Evolutionary conservation across 2,113 vertebrate genomes (phyloP).

Genomic region (Xiphophorus hellerii): DNA sequence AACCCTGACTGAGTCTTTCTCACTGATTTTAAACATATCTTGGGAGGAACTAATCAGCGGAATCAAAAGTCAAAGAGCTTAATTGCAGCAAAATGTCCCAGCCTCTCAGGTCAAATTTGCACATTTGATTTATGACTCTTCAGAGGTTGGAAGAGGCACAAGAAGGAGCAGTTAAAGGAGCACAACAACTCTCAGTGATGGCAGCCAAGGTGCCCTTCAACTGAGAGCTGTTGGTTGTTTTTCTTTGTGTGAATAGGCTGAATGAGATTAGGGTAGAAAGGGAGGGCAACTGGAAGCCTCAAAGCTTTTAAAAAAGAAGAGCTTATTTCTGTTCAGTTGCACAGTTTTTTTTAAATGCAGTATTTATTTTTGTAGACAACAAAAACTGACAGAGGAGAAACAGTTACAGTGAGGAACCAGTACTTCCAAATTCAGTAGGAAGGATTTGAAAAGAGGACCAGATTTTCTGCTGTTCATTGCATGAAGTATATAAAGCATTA

Average conservation of each 20-base stretch:
- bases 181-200: neutral
- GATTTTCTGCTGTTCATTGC: neutral
- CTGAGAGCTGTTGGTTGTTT: neutral
- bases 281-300: too few relatives aligned
- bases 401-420: neutral
- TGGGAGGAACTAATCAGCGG: slow-evolving; percentile 42
- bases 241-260: too few relatives aligned
- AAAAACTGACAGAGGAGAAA: neutral
- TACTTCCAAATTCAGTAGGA: neutral
- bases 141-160: slow-evolving; percentile 32
- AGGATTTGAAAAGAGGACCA: neutral
- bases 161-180: slow-evolving; percentile 4
- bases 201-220: slow-evolving; percentile 22
- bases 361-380: slow-evolving; percentile 1
- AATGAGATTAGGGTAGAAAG: neutral
- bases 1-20: neutral
- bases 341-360: neutral
- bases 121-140: slow-evolving; percentile 44
- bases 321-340: neutral
- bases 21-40: slow-evolving; percentile 5
- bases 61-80: slow-evolving; percentile 36
- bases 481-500: neutral
- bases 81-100: slow-evolving; percentile 25
- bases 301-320: neutral
- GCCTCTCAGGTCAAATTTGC: slow-evolving; percentile 16